Conservation (phyloP, 2,888 invertebrate species). For the Heliconius sara region DNA sequence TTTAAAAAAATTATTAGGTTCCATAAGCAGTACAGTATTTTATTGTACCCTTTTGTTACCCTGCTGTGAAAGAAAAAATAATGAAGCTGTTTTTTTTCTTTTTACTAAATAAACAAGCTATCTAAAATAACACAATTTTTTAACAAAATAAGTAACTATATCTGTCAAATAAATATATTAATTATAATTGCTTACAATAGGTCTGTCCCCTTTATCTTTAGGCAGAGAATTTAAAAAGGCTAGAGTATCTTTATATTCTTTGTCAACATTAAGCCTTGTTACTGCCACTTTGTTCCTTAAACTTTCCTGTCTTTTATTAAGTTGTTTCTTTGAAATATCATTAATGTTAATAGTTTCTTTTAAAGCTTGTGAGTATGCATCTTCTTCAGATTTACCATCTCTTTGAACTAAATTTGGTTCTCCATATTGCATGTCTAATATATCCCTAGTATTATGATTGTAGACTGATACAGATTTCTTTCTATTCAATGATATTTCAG, state of each 20-base stretch:
- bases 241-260: conserved; percentile 76
- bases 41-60: too few species aligned
- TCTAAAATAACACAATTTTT: too few species aligned
- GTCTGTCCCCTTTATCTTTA: conserved; percentile 61
- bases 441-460: conserved; percentile 70
- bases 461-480: conserved; percentile 68
- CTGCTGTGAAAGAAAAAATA: too few species aligned
- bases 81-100: too few species aligned
- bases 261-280: conserved; percentile 87
- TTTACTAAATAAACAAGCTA: too few species aligned
- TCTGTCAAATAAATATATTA: neutral
- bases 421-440: conserved; percentile 57
- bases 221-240: conserved; percentile 72
- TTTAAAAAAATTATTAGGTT: too few species aligned
- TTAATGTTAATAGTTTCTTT: conserved; percentile 57
- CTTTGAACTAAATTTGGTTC: conserved; percentile 62
- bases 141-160: neutral
- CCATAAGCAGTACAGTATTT: too few species aligned
- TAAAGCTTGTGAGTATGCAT: conserved; percentile 73
- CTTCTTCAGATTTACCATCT: conserved; percentile 62
- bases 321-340: conserved; percentile 53
- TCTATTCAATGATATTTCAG: conserved; percentile 53
- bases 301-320: conserved; percentile 60
- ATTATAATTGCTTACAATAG: conserved; percentile 61
- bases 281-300: conserved; percentile 70